phyloP scores from a whole-genome alignment of 2,888 invertebrate species.

The Acanthosepion esculentum region DNA sequence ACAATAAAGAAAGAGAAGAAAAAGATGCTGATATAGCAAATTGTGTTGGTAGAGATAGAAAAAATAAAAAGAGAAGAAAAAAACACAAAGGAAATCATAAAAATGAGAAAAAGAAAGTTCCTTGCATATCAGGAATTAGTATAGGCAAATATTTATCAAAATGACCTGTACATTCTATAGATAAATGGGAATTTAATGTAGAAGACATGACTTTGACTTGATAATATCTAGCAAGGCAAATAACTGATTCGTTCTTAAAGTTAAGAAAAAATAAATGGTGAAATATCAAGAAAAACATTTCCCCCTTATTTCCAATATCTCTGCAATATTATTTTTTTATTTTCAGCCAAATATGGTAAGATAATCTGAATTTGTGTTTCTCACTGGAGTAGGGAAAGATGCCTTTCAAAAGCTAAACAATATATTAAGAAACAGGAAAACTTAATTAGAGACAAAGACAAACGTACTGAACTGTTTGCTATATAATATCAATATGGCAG shows the following conservation, averaged over 20 bases:
- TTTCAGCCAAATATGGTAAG: conserved; percentile 2
- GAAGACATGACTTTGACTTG: neutral
- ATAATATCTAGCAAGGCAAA: neutral
- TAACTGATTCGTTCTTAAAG: neutral
- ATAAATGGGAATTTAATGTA: neutral
- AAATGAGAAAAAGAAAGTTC: neutral
- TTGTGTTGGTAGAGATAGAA: neutral
- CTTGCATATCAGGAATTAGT: conserved; percentile 11
- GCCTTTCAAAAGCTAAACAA: too few species aligned
- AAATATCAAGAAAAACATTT: neutral
- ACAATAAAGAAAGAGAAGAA: neutral
- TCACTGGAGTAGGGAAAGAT: too few species aligned
- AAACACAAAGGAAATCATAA: neutral
- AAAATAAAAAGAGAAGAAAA: neutral
- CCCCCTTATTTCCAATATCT: neutral
- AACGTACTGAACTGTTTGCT: too few species aligned
- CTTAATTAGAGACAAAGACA: too few species aligned
- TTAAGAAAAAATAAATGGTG: neutral
- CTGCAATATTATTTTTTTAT: neutral
- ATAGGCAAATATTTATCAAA: conserved; percentile 33
- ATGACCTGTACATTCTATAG: neutral
- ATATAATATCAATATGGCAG: too few species aligned
- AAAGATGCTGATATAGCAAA: neutral
- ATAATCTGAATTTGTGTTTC: neutral
- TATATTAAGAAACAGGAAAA: too few species aligned